Percentiles rank a stretch among this genome's conserved stretches.
Conservation (phyloP, 2,888 invertebrate species). For the Volucella inflata region DNA sequence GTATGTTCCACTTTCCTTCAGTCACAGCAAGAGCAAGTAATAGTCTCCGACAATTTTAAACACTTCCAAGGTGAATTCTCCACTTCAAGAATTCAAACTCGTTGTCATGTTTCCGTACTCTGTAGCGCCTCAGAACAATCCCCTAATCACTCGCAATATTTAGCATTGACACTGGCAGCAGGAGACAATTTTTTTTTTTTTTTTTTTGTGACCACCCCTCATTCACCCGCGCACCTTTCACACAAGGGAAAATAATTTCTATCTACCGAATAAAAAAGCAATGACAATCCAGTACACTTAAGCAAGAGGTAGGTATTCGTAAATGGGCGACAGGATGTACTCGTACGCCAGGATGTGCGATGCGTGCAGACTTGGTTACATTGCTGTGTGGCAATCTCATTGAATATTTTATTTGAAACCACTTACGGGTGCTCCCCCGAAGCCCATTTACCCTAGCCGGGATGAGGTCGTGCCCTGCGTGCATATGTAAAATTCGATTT, state of each 20-base stretch:
- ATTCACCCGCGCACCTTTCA: conserved; percentile 7
- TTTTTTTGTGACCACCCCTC: neutral
- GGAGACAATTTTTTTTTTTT: neutral
- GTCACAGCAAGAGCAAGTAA: neutral
- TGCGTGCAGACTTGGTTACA: conserved; percentile 24
- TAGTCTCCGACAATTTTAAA: conserved; percentile 26
- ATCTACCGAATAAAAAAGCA: conserved; percentile 46
- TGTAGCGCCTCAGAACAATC: conserved; percentile 8
- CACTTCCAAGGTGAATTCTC: conserved; percentile 20
- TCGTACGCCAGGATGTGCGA: conserved; percentile 39
- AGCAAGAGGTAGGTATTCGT: too few relatives aligned
- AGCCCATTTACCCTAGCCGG: conserved; percentile 37
- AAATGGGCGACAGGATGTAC: neutral
- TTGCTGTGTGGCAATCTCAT: conserved; percentile 48
- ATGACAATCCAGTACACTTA: conserved; percentile 37
- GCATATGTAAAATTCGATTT: conserved; percentile 72
- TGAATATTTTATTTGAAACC: conserved; percentile 71
- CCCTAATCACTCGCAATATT: conserved; percentile 30
- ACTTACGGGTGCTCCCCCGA: conserved; percentile 54
- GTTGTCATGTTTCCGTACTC: neutral
- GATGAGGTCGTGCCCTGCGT: conserved; percentile 26
- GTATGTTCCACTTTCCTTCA: neutral
- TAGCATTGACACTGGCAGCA: conserved; percentile 20
- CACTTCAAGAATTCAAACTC: neutral
- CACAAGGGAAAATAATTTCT: conserved; percentile 36